A percentile compares a stretch with the other conserved stretches of the same genome.
Conservation (phyloP, 2,113 vertebrate species). For the Hydrolagus affinis region DNA sequence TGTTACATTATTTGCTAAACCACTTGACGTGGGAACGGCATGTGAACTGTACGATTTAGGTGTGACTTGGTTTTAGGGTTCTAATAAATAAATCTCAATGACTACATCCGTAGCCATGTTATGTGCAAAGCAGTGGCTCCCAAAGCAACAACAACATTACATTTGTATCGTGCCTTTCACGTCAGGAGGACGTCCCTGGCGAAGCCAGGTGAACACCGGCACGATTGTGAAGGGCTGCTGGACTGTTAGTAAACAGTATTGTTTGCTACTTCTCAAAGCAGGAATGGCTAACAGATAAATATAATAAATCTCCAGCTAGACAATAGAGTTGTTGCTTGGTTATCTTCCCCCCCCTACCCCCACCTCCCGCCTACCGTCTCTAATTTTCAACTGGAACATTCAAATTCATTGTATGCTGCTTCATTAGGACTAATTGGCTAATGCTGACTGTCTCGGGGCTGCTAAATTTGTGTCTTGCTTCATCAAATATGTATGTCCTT, state of each 20-base stretch:
- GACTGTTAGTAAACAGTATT: not conserved
- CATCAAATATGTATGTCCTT: no score
- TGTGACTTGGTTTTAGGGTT: not conserved
- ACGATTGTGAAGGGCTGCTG: no score
- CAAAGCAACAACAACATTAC: no score
- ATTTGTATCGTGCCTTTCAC: no score
- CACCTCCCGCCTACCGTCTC: not conserved
- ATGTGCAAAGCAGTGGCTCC: no score
- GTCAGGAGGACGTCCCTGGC: no score
- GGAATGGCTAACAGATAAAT: not conserved
- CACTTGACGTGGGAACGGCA: not conserved
- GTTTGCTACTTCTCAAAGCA: not conserved
- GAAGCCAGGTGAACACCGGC: no score
- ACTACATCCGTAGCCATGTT: no score
- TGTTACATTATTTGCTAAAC: not conserved
- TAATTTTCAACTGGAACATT: not conserved
- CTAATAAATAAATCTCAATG: no score
- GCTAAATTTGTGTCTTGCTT: slow-evolving; percentile 4
- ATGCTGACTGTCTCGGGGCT: not conserved
- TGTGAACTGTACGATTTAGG: not conserved
- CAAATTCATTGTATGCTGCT: not conserved
- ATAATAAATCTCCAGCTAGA: no score
- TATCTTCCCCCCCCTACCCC: not conserved
- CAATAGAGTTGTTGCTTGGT: not conserved
- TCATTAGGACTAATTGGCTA: not conserved